Evolutionary conservation across 1,140 invertebrate genomes (phyloP).

Genomic region (Trypoxylus dichotomus): DNA sequence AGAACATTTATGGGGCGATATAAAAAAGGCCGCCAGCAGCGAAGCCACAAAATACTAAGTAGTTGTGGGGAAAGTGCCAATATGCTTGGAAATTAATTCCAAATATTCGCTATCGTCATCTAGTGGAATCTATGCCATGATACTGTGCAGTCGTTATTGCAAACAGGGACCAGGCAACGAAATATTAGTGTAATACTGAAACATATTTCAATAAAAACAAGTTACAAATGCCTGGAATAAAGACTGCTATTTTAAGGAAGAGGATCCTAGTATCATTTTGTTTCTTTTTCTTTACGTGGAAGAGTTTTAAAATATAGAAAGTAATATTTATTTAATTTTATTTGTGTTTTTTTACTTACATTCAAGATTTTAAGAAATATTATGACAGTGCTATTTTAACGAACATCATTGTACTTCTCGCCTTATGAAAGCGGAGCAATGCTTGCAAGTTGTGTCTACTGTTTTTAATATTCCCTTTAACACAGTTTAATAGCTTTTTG

Average conservation of each 20-base stretch:
- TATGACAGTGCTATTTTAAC: background rate
- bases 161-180: constrained; percentile 6
- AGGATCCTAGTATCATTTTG: background rate
- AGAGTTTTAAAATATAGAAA: background rate
- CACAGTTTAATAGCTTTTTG: too few relatives aligned
- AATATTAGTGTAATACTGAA: constrained; percentile 8
- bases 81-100: background rate
- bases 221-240: background rate
- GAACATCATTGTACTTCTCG: too few relatives aligned
- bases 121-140: background rate
- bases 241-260: background rate
- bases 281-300: background rate
- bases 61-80: constrained; percentile 7
- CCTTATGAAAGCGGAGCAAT: too few relatives aligned
- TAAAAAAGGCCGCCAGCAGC: constrained; percentile 36
- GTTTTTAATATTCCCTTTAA: too few relatives aligned
- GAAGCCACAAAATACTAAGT: constrained; percentile 1
- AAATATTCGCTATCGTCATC: background rate
- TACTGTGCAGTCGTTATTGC: background rate
- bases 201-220: constrained; percentile 5
- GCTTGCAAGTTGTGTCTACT: too few relatives aligned
- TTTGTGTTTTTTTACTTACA: background rate
- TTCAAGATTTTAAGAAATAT: background rate
- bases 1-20: constrained; percentile 48
- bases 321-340: background rate